phyloP scores from a whole-genome alignment of 2,797 vertebrate genomes.

The Danionella dracula region DNA sequence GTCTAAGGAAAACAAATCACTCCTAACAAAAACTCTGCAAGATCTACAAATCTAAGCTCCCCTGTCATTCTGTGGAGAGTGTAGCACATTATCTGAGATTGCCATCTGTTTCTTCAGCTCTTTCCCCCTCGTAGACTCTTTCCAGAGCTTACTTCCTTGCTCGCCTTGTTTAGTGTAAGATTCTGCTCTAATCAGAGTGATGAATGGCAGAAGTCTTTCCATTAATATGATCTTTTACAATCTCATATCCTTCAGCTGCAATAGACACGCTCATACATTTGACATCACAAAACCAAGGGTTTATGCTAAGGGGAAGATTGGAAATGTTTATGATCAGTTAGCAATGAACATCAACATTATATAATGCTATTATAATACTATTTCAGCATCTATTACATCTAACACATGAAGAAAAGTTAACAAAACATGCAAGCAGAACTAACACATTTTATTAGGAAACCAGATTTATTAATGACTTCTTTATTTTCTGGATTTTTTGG shows the following conservation, averaged over 20 bases:
- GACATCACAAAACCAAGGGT: background rate
- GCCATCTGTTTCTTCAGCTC: constrained; percentile 14
- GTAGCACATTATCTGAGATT: background rate
- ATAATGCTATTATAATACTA: too few species aligned
- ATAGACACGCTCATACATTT: background rate
- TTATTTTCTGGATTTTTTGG: too few species aligned
- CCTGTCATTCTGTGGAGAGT: constrained; percentile 9
- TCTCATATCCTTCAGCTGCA: background rate
- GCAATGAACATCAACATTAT: too few species aligned
- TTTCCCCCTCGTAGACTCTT: background rate
- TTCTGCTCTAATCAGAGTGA: constrained; percentile 7
- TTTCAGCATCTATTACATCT: too few species aligned
- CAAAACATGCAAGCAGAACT: too few species aligned
- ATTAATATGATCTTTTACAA: background rate
- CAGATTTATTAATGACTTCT: too few species aligned
- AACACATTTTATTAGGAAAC: too few species aligned
- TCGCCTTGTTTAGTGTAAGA: background rate
- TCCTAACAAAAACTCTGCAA: background rate
- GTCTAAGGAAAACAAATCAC: constrained; percentile 26
- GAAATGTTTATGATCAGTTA: too few species aligned
- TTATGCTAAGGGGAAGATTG: too few species aligned
- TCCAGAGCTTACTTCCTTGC: background rate
- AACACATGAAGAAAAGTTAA: too few species aligned
- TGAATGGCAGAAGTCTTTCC: background rate
- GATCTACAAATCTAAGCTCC: background rate